Percentiles rank a stretch among this genome's conserved stretches.
Conservation (phyloP, 2,797 vertebrate genomes). For the Amphiprion clarkii region DNA sequence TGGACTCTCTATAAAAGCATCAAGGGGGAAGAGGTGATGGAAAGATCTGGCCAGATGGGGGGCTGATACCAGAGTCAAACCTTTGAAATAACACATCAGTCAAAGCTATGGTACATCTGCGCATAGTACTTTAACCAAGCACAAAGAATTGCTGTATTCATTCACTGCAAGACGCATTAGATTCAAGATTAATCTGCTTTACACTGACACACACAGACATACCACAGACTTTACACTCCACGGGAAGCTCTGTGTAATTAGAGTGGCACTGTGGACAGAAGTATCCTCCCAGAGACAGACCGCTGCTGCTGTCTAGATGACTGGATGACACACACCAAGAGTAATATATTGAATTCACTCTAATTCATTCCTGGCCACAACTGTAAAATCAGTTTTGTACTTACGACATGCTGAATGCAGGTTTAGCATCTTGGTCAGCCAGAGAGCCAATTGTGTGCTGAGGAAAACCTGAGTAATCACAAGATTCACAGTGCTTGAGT, state of each 20-base stretch:
- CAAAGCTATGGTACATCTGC: not conserved
- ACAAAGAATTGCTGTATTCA: not conserved
- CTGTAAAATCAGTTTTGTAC: constrained; percentile 62
- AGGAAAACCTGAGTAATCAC: constrained; percentile 90
- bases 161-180: not conserved
- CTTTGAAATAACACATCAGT: constrained; percentile 76
- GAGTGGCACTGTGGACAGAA: constrained; percentile 96
- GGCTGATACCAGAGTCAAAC: constrained; percentile 95
- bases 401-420: constrained; percentile 98
- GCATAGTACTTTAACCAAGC: not conserved
- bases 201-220: constrained; percentile 66
- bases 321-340: constrained; percentile 72
- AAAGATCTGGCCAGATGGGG: constrained; percentile 98
- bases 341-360: not conserved
- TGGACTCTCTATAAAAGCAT: constrained; percentile 88
- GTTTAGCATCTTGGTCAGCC: constrained; percentile 92
- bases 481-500: no score
- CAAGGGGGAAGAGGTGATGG: constrained; percentile 96
- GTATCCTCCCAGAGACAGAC: constrained; percentile 93
- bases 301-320: constrained; percentile 89
- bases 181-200: not conserved
- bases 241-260: constrained; percentile 96
- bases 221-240: constrained; percentile 99
- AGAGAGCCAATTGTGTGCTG: constrained; percentile 90
- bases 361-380: not conserved